Conservation (phyloP, 2,797 vertebrate genomes). For the Parambassis ranga region DNA sequence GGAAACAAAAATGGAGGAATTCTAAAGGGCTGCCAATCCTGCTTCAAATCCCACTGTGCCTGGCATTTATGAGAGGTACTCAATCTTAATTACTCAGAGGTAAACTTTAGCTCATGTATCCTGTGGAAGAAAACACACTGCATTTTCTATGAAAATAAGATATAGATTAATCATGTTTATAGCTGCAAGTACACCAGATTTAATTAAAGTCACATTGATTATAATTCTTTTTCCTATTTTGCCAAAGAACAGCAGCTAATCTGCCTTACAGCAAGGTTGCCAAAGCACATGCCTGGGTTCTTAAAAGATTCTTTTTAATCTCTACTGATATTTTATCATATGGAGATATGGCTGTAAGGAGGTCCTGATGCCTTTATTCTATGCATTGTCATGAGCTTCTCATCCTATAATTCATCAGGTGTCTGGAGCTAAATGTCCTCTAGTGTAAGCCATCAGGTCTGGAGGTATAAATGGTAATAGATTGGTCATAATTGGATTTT, state of each 20-base stretch:
- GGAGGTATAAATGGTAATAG: slow-evolving; percentile 18
- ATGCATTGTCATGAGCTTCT: slow-evolving; percentile 13
- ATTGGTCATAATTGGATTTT: slow-evolving; percentile 6
- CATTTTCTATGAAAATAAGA: slow-evolving; percentile 23
- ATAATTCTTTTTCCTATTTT: slow-evolving; percentile 23
- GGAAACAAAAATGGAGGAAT: slow-evolving; percentile 46
- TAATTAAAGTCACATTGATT: slow-evolving; percentile 51
- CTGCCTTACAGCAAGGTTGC: slow-evolving; percentile 1
- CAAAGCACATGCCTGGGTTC: neutral
- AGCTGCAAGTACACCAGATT: slow-evolving; percentile 49
- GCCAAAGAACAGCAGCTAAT: slow-evolving; percentile 30
- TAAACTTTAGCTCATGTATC: slow-evolving; percentile 37
- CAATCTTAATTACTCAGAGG: slow-evolving; percentile 47
- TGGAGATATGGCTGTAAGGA: neutral
- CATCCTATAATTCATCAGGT: slow-evolving; percentile 27
- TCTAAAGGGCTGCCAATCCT: slow-evolving; percentile 44
- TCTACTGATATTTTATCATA: slow-evolving; percentile 2
- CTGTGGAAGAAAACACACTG: neutral
- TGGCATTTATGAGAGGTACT: slow-evolving; percentile 48
- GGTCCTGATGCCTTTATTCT: slow-evolving; percentile 20
- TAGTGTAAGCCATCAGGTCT: neutral
- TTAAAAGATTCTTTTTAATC: neutral
- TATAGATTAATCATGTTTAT: slow-evolving; percentile 50
- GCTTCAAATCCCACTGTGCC: slow-evolving; percentile 28
- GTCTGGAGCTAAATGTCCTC: slow-evolving; percentile 19